Evolutionary conservation across 2,113 vertebrate genomes (phyloP).

Genomic region (Xiphorhynchus elegans): DNA sequence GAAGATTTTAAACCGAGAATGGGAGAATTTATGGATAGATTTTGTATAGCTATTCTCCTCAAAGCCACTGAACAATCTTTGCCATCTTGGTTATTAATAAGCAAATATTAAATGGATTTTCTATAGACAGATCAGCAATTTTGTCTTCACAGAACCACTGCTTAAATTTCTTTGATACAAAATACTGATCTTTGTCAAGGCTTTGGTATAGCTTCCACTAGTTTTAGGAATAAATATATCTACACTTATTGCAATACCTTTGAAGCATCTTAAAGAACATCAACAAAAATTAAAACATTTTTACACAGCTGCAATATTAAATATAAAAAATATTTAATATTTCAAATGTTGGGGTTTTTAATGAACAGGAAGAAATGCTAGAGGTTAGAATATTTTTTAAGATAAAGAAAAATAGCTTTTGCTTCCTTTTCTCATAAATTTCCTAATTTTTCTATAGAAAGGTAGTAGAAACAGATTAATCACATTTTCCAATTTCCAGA

Average conservation of each 20-base stretch:
- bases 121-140: background rate
- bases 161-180: background rate
- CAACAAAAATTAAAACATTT: background rate
- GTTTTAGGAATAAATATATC: background rate
- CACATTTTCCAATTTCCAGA: background rate
- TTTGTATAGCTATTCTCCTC: background rate
- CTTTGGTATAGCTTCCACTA: background rate
- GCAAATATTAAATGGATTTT: background rate
- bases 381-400: background rate
- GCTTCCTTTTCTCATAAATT: background rate
- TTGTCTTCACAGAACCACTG: background rate
- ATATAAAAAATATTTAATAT: background rate
- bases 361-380: background rate
- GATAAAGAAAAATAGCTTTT: background rate
- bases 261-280: background rate
- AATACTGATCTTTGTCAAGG: background rate
- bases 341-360: background rate
- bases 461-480: background rate
- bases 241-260: background rate
- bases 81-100: background rate
- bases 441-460: background rate
- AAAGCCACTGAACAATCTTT: background rate
- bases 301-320: background rate
- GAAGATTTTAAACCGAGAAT: background rate
- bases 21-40: background rate